A percentile compares a stretch with the other conserved stretches of the same genome.
Conservation (phyloP, 2,888 invertebrate species). For the Eupithecia centaureata region DNA sequence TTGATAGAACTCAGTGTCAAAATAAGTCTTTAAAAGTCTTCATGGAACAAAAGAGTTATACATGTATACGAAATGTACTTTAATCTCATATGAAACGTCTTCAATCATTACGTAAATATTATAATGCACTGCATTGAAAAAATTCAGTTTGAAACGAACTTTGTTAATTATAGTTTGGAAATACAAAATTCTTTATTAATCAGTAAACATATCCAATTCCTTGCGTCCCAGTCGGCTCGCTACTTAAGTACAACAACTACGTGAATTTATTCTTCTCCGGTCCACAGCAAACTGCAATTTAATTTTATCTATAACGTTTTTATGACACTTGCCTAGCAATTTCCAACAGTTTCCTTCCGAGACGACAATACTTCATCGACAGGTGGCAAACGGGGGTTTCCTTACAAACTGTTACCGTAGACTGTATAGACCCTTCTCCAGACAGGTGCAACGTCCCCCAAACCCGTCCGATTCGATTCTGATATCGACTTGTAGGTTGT, state of each 20-base stretch:
- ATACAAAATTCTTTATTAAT: background rate
- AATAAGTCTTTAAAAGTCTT: background rate
- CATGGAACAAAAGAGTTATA: background rate
- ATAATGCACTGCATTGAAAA: background rate
- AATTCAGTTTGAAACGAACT: background rate
- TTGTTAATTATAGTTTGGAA: background rate
- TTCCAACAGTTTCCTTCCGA: constrained; percentile 45
- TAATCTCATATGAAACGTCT: background rate
- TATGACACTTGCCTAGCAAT: constrained; percentile 23
- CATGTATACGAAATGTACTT: background rate
- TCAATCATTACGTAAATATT: background rate
- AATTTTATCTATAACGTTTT: constrained; percentile 30
- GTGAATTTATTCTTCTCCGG: constrained; percentile 18
- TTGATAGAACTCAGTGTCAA: background rate
- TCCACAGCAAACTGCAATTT: constrained; percentile 19
- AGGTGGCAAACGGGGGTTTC: constrained; percentile 54
- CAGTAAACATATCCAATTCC: background rate
- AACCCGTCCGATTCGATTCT: constrained; percentile 47
- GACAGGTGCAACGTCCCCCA: constrained; percentile 66
- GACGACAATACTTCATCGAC: constrained; percentile 51
- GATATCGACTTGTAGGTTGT: constrained; percentile 43
- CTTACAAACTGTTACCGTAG: constrained; percentile 28
- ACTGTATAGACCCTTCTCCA: constrained; percentile 37
- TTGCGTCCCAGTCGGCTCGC: background rate
- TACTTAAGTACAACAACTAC: constrained; percentile 1